Percentiles rank a stretch among this genome's conserved stretches.
phyloP scores from a whole-genome alignment of 1,140 invertebrate genomes.

The Panulirus ornatus region DNA sequence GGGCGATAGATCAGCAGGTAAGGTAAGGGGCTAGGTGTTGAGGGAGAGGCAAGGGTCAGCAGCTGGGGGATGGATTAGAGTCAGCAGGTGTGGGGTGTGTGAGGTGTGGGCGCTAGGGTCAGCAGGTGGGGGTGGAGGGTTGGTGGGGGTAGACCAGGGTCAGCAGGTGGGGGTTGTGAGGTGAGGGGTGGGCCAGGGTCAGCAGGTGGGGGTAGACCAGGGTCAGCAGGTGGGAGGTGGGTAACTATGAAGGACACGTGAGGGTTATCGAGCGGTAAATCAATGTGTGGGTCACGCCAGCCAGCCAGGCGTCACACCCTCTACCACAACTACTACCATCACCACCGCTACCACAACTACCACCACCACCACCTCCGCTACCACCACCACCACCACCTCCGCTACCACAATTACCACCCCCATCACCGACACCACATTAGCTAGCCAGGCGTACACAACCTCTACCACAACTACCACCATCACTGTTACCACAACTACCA shows the following conservation, averaged over 20 bases:
- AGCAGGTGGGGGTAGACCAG: too few species aligned
- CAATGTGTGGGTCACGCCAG: neutral
- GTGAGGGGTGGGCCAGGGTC: too few species aligned
- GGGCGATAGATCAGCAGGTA: neutral
- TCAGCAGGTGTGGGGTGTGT: neutral
- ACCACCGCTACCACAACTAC: slow-evolving; percentile 23
- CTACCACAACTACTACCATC: slow-evolving; percentile 2
- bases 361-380: slow-evolving; percentile 12
- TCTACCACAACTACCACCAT: neutral
- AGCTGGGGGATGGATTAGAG: neutral
- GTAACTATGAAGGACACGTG: neutral
- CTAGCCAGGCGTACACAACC: neutral
- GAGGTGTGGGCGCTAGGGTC: neutral
- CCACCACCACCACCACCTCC: neutral
- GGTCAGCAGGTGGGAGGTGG: neutral
- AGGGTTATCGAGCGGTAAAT: slow-evolving; percentile 13
- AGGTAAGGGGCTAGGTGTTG: neutral
- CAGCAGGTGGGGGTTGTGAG: neutral
- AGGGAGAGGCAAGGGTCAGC: neutral
- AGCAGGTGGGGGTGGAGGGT: neutral
- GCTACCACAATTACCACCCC: neutral
- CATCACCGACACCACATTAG: neutral
- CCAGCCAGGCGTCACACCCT: neutral
- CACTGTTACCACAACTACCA: neutral
- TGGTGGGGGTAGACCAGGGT: neutral